Evolutionary conservation across 2,888 invertebrate genomes (phyloP).

Genomic region (Lasioglossum lativentre): DNA sequence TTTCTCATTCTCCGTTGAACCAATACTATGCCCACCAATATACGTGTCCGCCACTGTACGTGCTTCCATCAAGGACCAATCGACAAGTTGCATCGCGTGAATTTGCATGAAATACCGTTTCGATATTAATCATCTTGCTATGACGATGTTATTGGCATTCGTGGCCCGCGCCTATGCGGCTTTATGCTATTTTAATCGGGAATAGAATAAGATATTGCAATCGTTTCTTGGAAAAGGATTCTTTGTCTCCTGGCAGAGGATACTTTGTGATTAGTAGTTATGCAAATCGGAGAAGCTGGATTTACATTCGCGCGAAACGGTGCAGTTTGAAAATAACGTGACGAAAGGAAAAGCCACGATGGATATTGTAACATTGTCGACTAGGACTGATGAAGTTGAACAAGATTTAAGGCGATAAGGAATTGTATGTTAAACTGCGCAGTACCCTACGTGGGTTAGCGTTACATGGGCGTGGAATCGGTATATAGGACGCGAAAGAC

Average conservation of each 20-base stretch:
- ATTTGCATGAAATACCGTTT: not conserved
- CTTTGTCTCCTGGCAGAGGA: not conserved
- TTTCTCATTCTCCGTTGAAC: too few relatives aligned
- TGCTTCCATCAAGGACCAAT: slow-evolving; percentile 18
- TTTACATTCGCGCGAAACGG: slow-evolving; percentile 11
- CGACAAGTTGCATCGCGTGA: too few relatives aligned
- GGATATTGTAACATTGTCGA: not conserved
- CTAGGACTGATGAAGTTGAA: slow-evolving; percentile 24
- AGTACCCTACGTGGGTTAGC: slow-evolving; percentile 39
- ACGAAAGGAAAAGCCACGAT: not conserved
- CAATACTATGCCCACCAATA: too few relatives aligned
- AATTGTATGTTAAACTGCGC: slow-evolving; percentile 35
- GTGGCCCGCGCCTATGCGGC: not conserved
- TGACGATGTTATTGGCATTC: slow-evolving; percentile 23
- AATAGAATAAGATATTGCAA: slow-evolving; percentile 26
- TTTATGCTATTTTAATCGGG: slow-evolving; percentile 29
- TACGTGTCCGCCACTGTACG: not conserved
- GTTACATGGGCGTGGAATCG: slow-evolving; percentile 57
- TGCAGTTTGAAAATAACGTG: slow-evolving; percentile 23
- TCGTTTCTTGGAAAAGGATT: slow-evolving; percentile 8
- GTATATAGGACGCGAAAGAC: slow-evolving; percentile 54
- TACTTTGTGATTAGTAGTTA: not conserved
- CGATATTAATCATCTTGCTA: not conserved
- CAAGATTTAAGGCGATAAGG: slow-evolving; percentile 35
- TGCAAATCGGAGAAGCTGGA: not conserved